Evolutionary conservation across 2,113 vertebrate genomes (phyloP), one percentile per base, ranked within the genome.

Genomic region (Hippopotamus amphibius): DNA sequence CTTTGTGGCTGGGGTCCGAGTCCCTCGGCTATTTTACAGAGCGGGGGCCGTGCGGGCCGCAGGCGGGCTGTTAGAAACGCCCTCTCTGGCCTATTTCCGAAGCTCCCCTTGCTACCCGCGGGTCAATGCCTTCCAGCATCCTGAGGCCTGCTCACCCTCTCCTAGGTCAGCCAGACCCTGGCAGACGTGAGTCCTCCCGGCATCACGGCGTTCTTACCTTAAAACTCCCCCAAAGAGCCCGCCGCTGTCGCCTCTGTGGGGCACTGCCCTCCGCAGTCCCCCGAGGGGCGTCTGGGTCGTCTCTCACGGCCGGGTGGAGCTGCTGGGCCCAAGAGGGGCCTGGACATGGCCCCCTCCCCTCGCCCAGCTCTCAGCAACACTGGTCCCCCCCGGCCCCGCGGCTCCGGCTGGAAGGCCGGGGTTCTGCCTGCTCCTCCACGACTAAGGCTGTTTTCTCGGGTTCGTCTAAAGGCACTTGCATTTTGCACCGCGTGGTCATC

Each of bases 401-500:
- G 55, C 82, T 30, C 48, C 8, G 0, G 9, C 53, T 21, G 24
- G 28, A 59, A 14, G 41, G 28, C 61, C 83, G 0, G 22, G 30
- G 17, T 10, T 7, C 43, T 15, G 3, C 11, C 2, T 19, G 7
- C 14, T 71, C 24, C 5, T 3, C 80, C 6, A 6, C 11, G 7
- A 41, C 21, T 7, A 26, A 59, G 22, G 61, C 21, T 30, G 3
- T 37, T 19, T 89, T 66, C 26, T 13, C 1, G 4, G 30, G 68
- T 5, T 6, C 15, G 1, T 63, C 33, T 43, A 7, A 6, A 15
- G 4, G 3, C 12, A 3, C 22, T 10, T n/a, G 28, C 48, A 12
- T 66, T 30, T 6, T 4, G 17, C 10, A 2, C 22, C 0, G 0
- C 1, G 0, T 1, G 5, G 5, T 2, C 41, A 6, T 8, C 3